phyloP scores from a whole-genome alignment of 2,113 vertebrate genomes.

The Hystrix brachyura region DNA sequence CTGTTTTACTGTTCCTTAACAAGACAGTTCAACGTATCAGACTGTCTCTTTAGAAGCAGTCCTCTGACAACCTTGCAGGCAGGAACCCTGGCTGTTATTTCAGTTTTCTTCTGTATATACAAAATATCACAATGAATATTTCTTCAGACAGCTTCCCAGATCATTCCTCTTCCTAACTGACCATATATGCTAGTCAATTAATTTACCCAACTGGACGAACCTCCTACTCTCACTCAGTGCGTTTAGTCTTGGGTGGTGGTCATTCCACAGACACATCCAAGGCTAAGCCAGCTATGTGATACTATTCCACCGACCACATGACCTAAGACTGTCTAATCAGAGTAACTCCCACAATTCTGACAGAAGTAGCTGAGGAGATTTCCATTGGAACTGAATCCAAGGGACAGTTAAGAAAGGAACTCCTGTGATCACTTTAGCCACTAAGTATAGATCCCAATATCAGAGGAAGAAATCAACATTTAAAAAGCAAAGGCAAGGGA shows the following conservation, averaged over 20 bases:
- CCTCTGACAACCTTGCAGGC: not conserved
- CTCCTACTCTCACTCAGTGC: not conserved
- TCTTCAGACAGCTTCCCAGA: not conserved
- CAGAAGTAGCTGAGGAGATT: not conserved
- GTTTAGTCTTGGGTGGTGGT: not conserved
- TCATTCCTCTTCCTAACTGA: not conserved
- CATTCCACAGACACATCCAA: rapidly evolving
- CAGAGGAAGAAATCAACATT: not conserved
- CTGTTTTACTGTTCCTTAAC: not conserved
- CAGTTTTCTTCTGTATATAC: not conserved
- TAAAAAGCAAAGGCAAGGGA: not conserved
- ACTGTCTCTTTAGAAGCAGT: not conserved
- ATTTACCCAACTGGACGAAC: rapidly evolving
- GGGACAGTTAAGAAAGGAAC: not conserved
- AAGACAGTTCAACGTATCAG: slow-evolving; percentile 1
- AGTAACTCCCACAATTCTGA: not conserved
- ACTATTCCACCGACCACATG: not conserved
- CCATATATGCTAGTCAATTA: not conserved
- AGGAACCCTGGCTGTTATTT: not conserved
- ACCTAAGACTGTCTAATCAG: not conserved
- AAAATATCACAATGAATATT: not conserved
- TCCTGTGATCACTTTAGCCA: not conserved
- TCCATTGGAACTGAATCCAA: not conserved
- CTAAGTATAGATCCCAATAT: not conserved
- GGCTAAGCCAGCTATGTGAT: not conserved